Evolutionary conservation across 2,797 vertebrate genomes (phyloP).

Genomic region (Phrynocephalus vlangalii): DNA sequence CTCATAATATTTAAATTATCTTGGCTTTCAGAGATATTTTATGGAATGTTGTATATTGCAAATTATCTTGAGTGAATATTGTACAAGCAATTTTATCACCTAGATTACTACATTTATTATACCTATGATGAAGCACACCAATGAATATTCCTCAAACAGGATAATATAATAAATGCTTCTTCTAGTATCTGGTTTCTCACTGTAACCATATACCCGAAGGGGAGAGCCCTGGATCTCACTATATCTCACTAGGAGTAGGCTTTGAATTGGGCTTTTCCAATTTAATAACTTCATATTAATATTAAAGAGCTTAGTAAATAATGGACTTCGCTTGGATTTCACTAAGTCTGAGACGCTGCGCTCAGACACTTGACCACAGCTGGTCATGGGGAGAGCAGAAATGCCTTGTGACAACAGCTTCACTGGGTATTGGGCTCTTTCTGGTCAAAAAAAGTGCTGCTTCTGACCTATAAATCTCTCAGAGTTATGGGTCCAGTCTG

Average conservation of each 20-base stretch:
- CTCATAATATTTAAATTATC: slow-evolving; percentile 3
- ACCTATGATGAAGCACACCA: background rate
- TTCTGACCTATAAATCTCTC: too few species aligned
- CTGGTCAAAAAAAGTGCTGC: too few species aligned
- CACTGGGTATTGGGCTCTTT: too few species aligned
- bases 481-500: too few species aligned
- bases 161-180: background rate
- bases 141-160: slow-evolving; percentile 20
- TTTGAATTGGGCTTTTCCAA: background rate
- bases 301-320: background rate
- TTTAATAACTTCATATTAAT: background rate
- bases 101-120: slow-evolving; percentile 4
- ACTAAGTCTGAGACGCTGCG: too few species aligned
- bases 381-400: too few species aligned
- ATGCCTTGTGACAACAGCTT: too few species aligned
- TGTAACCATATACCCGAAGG: background rate
- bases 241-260: background rate
- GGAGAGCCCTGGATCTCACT: background rate
- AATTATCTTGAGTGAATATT: slow-evolving; percentile 8
- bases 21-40: background rate
- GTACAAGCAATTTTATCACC: background rate
- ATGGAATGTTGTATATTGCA: slow-evolving; percentile 11
- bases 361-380: too few species aligned
- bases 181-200: background rate
- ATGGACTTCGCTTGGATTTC: background rate